Evolutionary conservation across 2,888 invertebrate species (phyloP).

Genomic region (Drosophila ezoana): DNA sequence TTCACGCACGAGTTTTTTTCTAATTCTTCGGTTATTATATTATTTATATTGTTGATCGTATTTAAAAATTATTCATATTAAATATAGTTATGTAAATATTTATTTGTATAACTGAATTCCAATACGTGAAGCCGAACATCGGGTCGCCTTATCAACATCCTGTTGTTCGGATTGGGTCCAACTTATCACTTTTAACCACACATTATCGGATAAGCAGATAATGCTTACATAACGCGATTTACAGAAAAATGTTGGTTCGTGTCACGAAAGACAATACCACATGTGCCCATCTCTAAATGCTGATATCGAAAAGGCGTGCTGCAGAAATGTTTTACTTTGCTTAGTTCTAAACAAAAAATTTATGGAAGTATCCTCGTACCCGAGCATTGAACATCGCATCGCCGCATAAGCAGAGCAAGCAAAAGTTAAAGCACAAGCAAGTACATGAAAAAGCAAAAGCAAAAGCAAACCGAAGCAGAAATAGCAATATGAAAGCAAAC

Average conservation of each 20-base stretch:
- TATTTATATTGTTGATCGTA: no score
- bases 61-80: no score
- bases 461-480: constrained; percentile 27
- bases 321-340: constrained; percentile 5
- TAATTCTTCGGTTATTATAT: no score
- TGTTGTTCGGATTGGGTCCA: no score
- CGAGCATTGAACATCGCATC: constrained; percentile 8
- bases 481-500: constrained; percentile 43
- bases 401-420: constrained; percentile 27
- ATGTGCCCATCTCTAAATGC: constrained; percentile 7
- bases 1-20: no score
- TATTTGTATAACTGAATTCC: no score
- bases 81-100: no score
- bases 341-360: constrained; percentile 6
- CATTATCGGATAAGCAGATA: no score
- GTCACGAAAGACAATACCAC: constrained; percentile 13
- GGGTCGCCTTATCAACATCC: no score
- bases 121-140: no score
- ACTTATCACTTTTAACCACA: no score
- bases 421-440: constrained; percentile 36
- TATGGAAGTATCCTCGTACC: background rate
- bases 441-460: constrained; percentile 32
- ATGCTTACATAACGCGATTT: no score
- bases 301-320: background rate
- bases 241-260: constrained; percentile 3